phyloP scores from a whole-genome alignment of 2,888 invertebrate genomes.

The Pelosia muscerda region DNA sequence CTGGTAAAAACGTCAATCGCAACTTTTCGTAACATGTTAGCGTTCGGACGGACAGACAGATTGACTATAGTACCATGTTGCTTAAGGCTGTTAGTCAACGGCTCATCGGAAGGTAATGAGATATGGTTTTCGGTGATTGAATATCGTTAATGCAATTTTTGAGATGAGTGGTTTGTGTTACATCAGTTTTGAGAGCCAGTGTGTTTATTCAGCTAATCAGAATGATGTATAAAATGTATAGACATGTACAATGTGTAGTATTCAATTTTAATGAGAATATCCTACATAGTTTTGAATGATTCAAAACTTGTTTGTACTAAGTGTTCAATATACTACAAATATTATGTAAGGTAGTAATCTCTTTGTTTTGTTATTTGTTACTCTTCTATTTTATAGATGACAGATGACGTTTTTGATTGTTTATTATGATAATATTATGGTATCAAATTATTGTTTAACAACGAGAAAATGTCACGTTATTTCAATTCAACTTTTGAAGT shows the following conservation, averaged over 20 bases:
- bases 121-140: constrained; percentile 30
- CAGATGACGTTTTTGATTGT: too few species aligned
- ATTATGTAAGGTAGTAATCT: not conserved
- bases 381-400: too few species aligned
- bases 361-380: not conserved
- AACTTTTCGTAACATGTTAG: constrained; percentile 46
- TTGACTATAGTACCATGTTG: constrained; percentile 29
- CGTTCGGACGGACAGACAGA: constrained; percentile 29
- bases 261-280: not conserved
- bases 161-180: constrained; percentile 18
- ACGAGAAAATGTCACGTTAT: too few species aligned
- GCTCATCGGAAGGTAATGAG: constrained; percentile 36
- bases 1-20: constrained; percentile 28
- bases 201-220: constrained; percentile 6
- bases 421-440: too few species aligned
- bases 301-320: not conserved
- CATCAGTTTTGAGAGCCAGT: not conserved
- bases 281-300: constrained; percentile 1
- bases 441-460: too few species aligned
- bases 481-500: too few species aligned
- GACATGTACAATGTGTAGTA: not conserved
- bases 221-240: not conserved
- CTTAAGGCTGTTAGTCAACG: constrained; percentile 34
- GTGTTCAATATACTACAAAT: not conserved
- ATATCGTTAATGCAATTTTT: constrained; percentile 38